These are phyloP conservation scores for Sweltsa coloradensis DNA, from an alignment of 1,140 invertebrate species.

Conservation along the genomic window DNA sequence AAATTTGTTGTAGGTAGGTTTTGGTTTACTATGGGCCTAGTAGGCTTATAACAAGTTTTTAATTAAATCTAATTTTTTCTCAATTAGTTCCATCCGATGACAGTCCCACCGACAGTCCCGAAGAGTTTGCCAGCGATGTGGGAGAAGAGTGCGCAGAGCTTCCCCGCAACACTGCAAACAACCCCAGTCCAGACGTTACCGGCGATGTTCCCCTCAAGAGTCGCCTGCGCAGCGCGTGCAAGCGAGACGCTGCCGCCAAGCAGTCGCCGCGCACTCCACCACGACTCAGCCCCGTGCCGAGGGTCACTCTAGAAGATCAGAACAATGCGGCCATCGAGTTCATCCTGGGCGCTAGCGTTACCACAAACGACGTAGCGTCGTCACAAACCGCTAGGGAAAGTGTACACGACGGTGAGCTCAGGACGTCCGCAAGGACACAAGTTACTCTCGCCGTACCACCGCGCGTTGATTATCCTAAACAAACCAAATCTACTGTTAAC, in stretches of 20 bases:
- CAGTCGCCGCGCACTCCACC: neutral
- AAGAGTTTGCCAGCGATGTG: neutral
- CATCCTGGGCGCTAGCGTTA: slow-evolving; percentile 30
- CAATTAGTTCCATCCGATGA: neutral
- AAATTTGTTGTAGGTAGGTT: no score
- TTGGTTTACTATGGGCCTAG: neutral
- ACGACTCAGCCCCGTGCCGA: neutral
- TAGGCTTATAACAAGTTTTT: neutral
- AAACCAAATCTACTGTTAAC: no score
- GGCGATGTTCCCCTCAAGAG: slow-evolving; percentile 26
- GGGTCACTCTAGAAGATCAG: slow-evolving; percentile 23
- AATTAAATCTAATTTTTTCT: slow-evolving; percentile 1
- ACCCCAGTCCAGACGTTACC: neutral
- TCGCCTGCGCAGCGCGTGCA: slow-evolving; percentile 24
- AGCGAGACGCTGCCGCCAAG: neutral
- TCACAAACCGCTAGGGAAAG: no score
- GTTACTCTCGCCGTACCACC: no score
- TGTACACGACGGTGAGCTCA: no score
- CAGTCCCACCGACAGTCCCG: neutral
- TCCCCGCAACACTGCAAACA: neutral
- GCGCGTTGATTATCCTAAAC: no score
- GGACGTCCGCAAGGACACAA: no score
- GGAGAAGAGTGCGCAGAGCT: neutral
- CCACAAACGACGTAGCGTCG: no score
- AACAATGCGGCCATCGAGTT: slow-evolving; percentile 29